Conservation (phyloP, 1,140 invertebrate genomes). For the Linepithema humile region DNA sequence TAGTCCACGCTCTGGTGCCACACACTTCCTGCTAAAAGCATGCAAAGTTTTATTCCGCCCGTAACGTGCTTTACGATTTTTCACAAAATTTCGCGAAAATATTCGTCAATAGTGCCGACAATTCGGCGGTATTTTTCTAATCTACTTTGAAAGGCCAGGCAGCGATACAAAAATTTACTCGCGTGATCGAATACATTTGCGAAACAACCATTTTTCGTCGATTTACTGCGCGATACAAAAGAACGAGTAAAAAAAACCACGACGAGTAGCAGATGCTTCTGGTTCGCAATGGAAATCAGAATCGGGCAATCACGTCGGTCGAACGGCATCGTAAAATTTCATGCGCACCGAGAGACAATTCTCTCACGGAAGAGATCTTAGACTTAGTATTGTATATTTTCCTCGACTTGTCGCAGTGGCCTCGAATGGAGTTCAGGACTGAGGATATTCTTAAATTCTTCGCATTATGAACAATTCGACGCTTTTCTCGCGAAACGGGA, state of each 20-base stretch:
- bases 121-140: not conserved
- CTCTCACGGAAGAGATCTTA: not conserved
- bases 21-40: not conserved
- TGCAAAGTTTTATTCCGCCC: constrained; percentile 1
- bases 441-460: not conserved
- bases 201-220: not conserved
- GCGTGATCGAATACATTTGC: not conserved
- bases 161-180: not conserved
- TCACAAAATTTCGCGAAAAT: not conserved
- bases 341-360: constrained; percentile 20
- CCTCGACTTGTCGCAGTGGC: constrained; percentile 11
- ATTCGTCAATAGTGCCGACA: not conserved
- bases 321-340: constrained; percentile 40
- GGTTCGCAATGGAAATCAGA: constrained; percentile 30
- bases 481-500: not conserved
- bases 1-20: not conserved
- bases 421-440: not conserved
- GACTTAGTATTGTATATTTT: not conserved
- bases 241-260: not conserved
- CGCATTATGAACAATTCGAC: not conserved
- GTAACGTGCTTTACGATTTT: not conserved
- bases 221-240: not conserved
- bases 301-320: constrained; percentile 6
- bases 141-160: not conserved
- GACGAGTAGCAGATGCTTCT: constrained; percentile 11